Conservation (phyloP, 2,113 vertebrate genomes). For the Trinectes maculatus region DNA sequence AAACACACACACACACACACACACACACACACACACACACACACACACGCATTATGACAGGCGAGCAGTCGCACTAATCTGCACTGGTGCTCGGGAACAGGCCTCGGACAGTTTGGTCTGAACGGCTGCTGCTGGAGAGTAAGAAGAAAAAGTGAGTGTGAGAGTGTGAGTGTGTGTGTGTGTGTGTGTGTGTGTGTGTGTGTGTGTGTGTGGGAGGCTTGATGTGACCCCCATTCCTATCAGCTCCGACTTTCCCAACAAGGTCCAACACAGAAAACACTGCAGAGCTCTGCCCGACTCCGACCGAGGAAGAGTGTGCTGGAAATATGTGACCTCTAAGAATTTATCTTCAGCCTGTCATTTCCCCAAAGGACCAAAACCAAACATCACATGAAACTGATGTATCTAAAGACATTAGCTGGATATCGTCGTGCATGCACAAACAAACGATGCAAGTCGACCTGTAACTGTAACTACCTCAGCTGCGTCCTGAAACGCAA, state of each 20-base stretch:
- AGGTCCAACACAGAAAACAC: slow-evolving; percentile 72
- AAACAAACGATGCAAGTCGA: slow-evolving; percentile 11
- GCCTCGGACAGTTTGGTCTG: slow-evolving; percentile 31
- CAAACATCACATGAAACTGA: slow-evolving; percentile 49
- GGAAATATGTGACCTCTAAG: slow-evolving; percentile 73
- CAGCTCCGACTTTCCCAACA: slow-evolving; percentile 81
- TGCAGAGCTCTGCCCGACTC: slow-evolving; percentile 65
- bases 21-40: slow-evolving; percentile 43
- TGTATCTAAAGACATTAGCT: slow-evolving; percentile 34
- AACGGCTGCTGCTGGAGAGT: slow-evolving; percentile 53
- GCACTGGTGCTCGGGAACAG: slow-evolving; percentile 46
- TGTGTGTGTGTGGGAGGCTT: slow-evolving; percentile 73
- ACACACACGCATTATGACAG: slow-evolving; percentile 48
- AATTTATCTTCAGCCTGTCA: slow-evolving; percentile 73
- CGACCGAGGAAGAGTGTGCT: slow-evolving; percentile 63
- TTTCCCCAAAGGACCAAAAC: slow-evolving; percentile 73
- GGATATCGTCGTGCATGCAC: slow-evolving; percentile 14
- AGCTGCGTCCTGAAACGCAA: too few species aligned
- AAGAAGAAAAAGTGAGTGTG: slow-evolving; percentile 59
- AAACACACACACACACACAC: slow-evolving; percentile 16
- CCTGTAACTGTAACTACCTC: too few species aligned
- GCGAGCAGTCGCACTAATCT: slow-evolving; percentile 53
- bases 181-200: slow-evolving; percentile 70
- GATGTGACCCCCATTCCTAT: slow-evolving; percentile 77
- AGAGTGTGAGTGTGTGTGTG: too few species aligned